Base-by-base conservation (phyloP, 2,888 invertebrate species). In the Mesopsocus fuscifrons region DNA sequence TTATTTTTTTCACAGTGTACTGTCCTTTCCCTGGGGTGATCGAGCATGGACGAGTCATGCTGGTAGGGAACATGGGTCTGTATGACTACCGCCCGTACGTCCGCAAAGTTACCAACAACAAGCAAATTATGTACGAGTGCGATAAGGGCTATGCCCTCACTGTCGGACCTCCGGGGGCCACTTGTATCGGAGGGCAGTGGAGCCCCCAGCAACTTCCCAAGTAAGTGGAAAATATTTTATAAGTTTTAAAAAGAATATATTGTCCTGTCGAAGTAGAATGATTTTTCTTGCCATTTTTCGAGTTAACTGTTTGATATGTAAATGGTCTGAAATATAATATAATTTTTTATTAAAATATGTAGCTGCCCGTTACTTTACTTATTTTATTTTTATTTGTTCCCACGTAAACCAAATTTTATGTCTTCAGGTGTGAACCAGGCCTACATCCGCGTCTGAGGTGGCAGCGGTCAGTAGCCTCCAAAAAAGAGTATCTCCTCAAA, bases 21-120 rank as follows among this genome's bases (percentile, higher is more conserved):
- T 94, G 94, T 55, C 84, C 88, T 0, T 92, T 85, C 59, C 92
- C 94, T 9, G 94, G 92, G 0, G 77, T 78, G 50, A 77, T 94
- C 33, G 71, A 75, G 46, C 78, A 92, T 56, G 94, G 94, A 1
- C 85, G 88, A 61, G 87, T 94, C 1, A 65, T 92, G 3, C 65
- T 92, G 1, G 91, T 92, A 0, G 92, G 92, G 3, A 89, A 91
- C 57, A 92, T 92, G 85, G 94, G 94, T 0, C 68, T 91, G 31
- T 95, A 94, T 59, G 89, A 92, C 59, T 95, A 95, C 57, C 68
- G 91, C 42, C 84, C 87, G 0, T 95, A 95, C 58, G 92, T 95
- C 0, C 77, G 77, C 53, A 88, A 83, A 67, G 83, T 84, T 51
- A 64, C 78, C 2, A 89, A 91, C 58, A 89, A 91, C 57, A 85